Evolutionary conservation across 2,888 invertebrate species (phyloP), one percentile per base, ranked within the genome.

Genomic region (Sipha maydis): DNA sequence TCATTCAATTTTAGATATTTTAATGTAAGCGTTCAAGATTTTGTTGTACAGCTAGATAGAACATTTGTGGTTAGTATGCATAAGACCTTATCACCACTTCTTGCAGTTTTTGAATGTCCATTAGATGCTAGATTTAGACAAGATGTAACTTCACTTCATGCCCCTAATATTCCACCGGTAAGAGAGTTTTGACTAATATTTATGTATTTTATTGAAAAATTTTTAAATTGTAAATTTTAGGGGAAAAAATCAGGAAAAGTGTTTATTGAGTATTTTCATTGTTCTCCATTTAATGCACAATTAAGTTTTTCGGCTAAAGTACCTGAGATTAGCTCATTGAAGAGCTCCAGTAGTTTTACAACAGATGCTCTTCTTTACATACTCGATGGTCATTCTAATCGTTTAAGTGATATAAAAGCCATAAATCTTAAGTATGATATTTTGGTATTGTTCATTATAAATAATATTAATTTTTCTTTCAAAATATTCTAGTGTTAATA

Each of bases 31-130:
- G 91, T 95, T 0, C 94, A 95, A 90, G 95, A 96, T 91, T 94
- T 95, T 91, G 94, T 93, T 90, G 92, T 96, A 38, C 95, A 95
- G 91, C 92, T 96, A 71, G 96, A 96, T 91, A 94, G 95, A 90
- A 95, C 95, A 77, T 94, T 96, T 90, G 89, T 91, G 19, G 89
- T 90, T 21, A 89, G 95, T 71, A 91, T 95, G 14, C 94, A 94
- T 89, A 94, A 95, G 91, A 93, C 95, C 54, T 91, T 95, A 82
- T 93, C 94, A 85, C 93, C 93, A 90, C 94, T 94, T 92, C 93
- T 94, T 90, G 92, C 93, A 31, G 75, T 82, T 61, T 88, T 88
- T 61, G 80, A 88, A 31, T 71, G 86, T 5, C 86, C 86, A 38
- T 78, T 88, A 41, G 86, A 88, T 41, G 86, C 86, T n/a, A 93